Conservation (phyloP, 2,888 invertebrate genomes). For the Diarsia mendica region DNA sequence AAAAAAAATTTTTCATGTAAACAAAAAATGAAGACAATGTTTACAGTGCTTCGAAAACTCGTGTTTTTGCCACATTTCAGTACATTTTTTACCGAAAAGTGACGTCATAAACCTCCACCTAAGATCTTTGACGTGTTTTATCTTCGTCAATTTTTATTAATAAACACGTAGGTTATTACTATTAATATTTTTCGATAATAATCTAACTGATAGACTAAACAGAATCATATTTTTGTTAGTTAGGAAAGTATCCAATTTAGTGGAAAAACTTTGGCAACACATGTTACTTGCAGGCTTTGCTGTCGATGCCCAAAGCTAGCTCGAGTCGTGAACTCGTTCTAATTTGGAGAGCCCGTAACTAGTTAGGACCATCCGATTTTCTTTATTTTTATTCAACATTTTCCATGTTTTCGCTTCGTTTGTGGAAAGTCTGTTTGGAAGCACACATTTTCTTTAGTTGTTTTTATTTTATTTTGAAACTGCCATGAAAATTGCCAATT, state of each 20-base stretch:
- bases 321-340: conserved; percentile 28
- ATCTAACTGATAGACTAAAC: too few relatives aligned
- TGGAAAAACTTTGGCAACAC: conserved; percentile 13
- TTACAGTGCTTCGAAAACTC: too few relatives aligned
- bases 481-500: neutral
- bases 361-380: conserved; percentile 35
- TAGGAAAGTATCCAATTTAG: neutral
- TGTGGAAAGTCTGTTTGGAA: conserved; percentile 19
- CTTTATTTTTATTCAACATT: conserved; percentile 33
- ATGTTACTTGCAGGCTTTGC: conserved; percentile 34
- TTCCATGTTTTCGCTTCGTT: conserved; percentile 34
- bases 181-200: too few relatives aligned
- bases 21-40: too few relatives aligned
- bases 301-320: conserved; percentile 21
- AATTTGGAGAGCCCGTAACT: conserved; percentile 45
- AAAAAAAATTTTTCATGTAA: too few relatives aligned
- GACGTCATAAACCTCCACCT: too few relatives aligned
- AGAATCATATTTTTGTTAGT: too few relatives aligned
- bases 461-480: conserved; percentile 15
- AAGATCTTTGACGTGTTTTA: too few relatives aligned
- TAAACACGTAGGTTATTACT: too few relatives aligned
- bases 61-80: too few relatives aligned
- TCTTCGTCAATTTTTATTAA: too few relatives aligned
- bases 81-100: too few relatives aligned
- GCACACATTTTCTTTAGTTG: neutral